A percentile compares a stretch with the other conserved stretches of the same genome.
phyloP scores from a whole-genome alignment of 1,140 invertebrate genomes.

The Drosophila kanapiae region DNA sequence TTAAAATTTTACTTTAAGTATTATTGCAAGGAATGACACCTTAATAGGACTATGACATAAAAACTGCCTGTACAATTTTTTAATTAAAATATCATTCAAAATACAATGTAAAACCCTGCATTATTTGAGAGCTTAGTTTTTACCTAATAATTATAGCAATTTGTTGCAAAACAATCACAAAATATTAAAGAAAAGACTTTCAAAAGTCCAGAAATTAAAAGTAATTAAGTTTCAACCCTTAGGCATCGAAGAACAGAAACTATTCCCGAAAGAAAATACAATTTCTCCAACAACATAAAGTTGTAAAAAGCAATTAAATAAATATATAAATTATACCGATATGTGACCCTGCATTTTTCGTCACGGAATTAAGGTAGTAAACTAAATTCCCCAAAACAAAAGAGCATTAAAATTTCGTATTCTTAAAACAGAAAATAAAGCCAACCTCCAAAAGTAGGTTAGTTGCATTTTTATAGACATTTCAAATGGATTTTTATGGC shows the following conservation, averaged over 20 bases:
- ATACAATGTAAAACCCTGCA: no score
- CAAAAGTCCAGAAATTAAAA: background rate
- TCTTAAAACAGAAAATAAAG: constrained; percentile 13
- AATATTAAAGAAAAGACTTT: background rate
- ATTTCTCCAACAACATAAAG: background rate
- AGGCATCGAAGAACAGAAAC: background rate
- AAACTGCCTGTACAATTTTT: no score
- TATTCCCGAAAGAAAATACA: background rate
- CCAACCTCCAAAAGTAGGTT: constrained; percentile 59
- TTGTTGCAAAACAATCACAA: background rate
- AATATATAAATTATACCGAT: background rate
- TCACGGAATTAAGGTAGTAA: background rate
- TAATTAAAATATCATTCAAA: no score
- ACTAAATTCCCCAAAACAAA: background rate
- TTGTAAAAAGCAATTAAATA: background rate
- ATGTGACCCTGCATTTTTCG: background rate
- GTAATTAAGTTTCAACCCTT: background rate
- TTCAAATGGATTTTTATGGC: constrained; percentile 68
- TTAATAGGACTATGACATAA: no score
- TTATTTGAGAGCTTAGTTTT: no score
- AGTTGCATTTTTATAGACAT: constrained; percentile 70
- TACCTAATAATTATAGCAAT: no score
- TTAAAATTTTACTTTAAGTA: background rate
- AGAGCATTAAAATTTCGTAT: constrained; percentile 31
- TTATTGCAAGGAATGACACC: background rate